Evolutionary conservation across 2,888 invertebrate genomes (phyloP), one percentile per base, ranked within the genome.

Genomic region (Agriotes lineatus): DNA sequence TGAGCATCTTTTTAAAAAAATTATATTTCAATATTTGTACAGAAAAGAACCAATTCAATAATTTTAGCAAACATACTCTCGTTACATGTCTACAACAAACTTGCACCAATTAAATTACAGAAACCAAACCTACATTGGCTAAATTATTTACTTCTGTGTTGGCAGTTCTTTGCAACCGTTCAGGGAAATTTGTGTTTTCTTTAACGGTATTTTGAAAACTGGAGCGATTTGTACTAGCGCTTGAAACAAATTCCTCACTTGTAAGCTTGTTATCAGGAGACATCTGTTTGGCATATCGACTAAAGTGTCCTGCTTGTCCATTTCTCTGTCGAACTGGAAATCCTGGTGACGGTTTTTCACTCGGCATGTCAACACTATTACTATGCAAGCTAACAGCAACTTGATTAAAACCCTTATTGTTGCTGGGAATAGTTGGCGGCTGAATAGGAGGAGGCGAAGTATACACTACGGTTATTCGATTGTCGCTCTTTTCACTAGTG

Each of bases 401-500:
- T 1, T 42, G 16, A 2, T 12, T 42, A 9, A 14, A 16, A 18
- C 7, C 7, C 14, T 60, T 44, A 0, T 37, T 18, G 37, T 16
- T 57, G 9, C 50, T 58, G 7, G 57, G 50, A 9, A 58, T 58
- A 59, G 50, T 22, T 10, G 50, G 42, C 9, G 33, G 63, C 33
- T 52, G 63, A 16, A 42, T 68, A 20, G 16, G 44, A 7, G 19
- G 48, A 5, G 58, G 56, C 10, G 60, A 52, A 7, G 56, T 48
- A 18, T 39, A 20, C n/a, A 48, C 25, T 3, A 16, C 12, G 1
- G 30, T 19, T 14, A 7, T 30, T 16, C 54, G 30, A 12, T 30
- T 10, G 5, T 62, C 68, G 33, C 58, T 68, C 14, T 48, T 61
- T 48, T 57, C 48, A 7, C 37, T 67, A 33, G 18, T 14, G 59